Conservation (phyloP, 2,113 vertebrate genomes). For the Phocoena phocoena region DNA sequence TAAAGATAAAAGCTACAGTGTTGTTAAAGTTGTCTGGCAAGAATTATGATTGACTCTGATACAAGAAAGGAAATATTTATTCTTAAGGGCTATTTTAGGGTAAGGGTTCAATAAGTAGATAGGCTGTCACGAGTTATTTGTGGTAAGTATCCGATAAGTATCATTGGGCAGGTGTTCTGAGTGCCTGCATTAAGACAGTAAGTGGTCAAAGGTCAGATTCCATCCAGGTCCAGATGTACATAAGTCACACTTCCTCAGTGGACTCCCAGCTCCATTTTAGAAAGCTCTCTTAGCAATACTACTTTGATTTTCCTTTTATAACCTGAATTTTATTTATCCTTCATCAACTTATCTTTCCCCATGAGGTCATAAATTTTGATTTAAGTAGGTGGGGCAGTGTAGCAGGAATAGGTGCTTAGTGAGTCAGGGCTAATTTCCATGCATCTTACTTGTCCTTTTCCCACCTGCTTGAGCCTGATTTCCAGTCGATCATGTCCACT, state of each 20-base stretch:
- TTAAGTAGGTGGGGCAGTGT: neutral
- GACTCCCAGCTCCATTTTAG: neutral
- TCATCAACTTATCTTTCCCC: neutral
- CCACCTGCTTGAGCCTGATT: neutral
- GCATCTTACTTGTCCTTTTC: neutral
- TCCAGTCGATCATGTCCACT: neutral
- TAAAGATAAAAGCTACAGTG: neutral
- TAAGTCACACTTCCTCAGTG: neutral
- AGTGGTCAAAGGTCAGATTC: neutral
- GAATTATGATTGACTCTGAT: neutral
- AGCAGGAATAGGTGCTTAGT: neutral
- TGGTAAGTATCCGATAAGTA: neutral
- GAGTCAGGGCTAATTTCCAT: neutral
- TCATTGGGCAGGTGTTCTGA: neutral
- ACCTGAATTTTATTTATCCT: neutral
- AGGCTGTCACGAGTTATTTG: neutral
- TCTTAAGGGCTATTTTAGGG: neutral
- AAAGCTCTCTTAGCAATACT: neutral
- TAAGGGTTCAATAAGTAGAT: neutral
- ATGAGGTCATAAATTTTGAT: neutral
- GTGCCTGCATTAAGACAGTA: neutral
- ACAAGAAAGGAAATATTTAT: neutral
- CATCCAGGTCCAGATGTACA: neutral
- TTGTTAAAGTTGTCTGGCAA: neutral
- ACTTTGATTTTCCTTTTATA: neutral